phyloP scores from a whole-genome alignment of 2,888 invertebrate genomes.

The Odontomyia ornata region DNA sequence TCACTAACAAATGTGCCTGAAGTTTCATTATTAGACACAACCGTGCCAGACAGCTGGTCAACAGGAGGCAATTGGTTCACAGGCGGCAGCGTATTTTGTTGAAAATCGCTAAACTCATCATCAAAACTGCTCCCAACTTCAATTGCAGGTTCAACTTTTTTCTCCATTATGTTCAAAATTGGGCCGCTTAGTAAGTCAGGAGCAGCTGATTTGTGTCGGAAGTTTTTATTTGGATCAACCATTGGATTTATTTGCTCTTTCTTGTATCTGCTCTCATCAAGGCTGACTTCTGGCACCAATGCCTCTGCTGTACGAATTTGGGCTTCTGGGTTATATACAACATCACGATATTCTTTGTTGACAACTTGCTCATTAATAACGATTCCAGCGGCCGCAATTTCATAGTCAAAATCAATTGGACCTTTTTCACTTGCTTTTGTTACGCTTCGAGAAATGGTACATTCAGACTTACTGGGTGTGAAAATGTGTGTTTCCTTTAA shows the following conservation, averaged over 20 bases:
- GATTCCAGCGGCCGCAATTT: conserved; percentile 62
- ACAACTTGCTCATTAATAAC: conserved; percentile 63
- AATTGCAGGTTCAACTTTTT: neutral
- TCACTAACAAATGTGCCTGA: neutral
- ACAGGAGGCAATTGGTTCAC: neutral
- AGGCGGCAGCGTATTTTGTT: conserved; percentile 9
- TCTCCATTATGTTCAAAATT: conserved; percentile 29
- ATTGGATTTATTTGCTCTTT: neutral
- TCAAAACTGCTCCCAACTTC: neutral
- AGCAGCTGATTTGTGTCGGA: neutral
- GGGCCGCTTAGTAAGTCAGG: conserved; percentile 2
- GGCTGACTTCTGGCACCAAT: neutral
- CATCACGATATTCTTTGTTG: conserved; percentile 64
- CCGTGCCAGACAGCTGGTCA: neutral
- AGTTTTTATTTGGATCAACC: conserved; percentile 35
- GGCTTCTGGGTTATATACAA: conserved; percentile 61
- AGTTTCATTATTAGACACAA: neutral
- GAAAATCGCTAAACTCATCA: conserved; percentile 49
- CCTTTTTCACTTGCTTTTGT: conserved; percentile 48
- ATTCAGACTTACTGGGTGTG: conserved; percentile 61
- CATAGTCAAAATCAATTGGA: conserved; percentile 62
- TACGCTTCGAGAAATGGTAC: conserved; percentile 51
- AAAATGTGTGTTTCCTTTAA: conserved; percentile 64
- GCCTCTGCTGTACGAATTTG: neutral
- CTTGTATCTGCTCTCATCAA: neutral